A percentile compares a stretch with the other conserved stretches of the same genome.
Conservation (phyloP, 2,888 invertebrate genomes). For the Calliopum simillimum region DNA sequence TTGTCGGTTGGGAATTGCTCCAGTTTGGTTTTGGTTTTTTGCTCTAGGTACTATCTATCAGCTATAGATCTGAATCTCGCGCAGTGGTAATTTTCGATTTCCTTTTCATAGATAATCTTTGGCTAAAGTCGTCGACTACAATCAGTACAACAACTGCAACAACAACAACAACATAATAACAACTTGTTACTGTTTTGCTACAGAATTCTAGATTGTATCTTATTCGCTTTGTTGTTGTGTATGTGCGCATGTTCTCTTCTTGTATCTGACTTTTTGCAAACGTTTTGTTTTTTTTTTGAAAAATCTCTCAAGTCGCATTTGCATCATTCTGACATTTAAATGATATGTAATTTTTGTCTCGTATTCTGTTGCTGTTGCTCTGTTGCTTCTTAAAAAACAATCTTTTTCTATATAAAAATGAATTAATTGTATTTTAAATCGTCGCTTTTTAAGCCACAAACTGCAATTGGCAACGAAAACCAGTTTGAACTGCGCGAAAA, state of each 20-base stretch:
- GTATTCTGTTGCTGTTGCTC: not conserved
- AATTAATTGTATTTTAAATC: conserved; percentile 39
- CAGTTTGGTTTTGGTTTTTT: not conserved
- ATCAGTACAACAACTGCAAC: conserved; percentile 41
- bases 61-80: conserved; percentile 17
- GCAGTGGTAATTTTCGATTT: conserved; percentile 59
- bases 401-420: conserved; percentile 26
- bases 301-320: conserved; percentile 19
- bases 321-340: conserved; percentile 56
- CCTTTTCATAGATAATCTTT: conserved; percentile 54
- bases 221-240: not conserved
- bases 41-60: conserved; percentile 6
- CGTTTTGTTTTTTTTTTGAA: conserved; percentile 30
- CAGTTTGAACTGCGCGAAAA: conserved; percentile 20
- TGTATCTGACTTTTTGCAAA: conserved; percentile 41
- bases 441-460: conserved; percentile 2
- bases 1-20: not conserved
- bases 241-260: not conserved
- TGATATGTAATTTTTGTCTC: conserved; percentile 52
- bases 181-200: conserved; percentile 15
- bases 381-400: not conserved
- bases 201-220: not conserved
- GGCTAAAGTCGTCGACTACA: conserved; percentile 9
- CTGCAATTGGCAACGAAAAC: conserved; percentile 20
- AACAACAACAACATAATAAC: conserved; percentile 25